phyloP scores from a whole-genome alignment of 2,888 invertebrate genomes.

The Anarsia innoxiella region DNA sequence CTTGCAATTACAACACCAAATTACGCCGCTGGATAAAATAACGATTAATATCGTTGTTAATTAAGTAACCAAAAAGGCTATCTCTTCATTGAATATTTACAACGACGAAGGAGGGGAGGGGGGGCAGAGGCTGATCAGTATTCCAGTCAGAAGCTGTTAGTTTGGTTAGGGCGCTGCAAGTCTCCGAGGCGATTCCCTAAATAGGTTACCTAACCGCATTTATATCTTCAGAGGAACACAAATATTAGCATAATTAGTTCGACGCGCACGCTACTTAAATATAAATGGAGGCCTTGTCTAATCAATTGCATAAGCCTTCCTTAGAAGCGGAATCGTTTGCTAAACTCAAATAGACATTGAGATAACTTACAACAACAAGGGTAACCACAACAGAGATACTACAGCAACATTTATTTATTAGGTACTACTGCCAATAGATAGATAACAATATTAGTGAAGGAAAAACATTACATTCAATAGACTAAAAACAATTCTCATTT shows the following conservation, averaged over 20 bases:
- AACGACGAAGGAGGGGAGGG: no score
- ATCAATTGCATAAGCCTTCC: constrained; percentile 29
- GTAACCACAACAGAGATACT: no score
- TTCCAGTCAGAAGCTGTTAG: constrained; percentile 56
- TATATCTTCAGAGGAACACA: constrained; percentile 56
- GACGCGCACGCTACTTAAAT: constrained; percentile 41
- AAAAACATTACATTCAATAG: no score
- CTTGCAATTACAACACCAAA: neutral
- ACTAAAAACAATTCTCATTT: no score
- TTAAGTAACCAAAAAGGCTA: constrained; percentile 40
- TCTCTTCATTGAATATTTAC: constrained; percentile 54
- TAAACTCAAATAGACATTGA: no score
- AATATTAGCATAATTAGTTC: constrained; percentile 66
- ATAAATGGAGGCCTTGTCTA: constrained; percentile 32
- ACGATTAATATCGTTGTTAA: constrained; percentile 37
- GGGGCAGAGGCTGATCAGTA: constrained; percentile 45
- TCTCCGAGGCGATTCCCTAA: constrained; percentile 62
- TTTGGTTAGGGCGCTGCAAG: constrained; percentile 55
- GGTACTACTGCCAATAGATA: no score
- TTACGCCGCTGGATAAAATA: constrained; percentile 16
- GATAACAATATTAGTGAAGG: no score
- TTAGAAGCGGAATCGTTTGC: constrained; percentile 19
- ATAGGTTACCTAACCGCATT: constrained; percentile 66
- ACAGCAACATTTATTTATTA: no score
- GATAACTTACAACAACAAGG: no score